Conservation (phyloP, 2,113 vertebrate genomes). For the Heliornis fulica region DNA sequence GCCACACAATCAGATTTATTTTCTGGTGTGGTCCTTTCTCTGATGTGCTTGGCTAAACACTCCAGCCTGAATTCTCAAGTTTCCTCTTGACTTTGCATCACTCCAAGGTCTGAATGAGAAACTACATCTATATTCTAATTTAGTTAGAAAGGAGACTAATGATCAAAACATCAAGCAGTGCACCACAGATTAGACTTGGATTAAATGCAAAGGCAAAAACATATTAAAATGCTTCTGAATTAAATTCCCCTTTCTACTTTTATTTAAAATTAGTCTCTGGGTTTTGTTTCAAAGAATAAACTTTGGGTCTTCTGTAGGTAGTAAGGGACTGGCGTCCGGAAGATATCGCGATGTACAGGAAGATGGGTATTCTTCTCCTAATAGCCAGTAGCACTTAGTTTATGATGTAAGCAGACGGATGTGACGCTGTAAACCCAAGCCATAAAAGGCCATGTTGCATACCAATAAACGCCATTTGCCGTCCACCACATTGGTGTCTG, state of each 20-base stretch:
- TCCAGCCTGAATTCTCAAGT: background rate
- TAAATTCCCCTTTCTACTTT: background rate
- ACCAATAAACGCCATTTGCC: too few species aligned
- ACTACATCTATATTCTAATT: background rate
- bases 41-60: background rate
- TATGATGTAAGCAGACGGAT: too few species aligned
- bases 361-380: too few species aligned
- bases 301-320: background rate
- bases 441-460: too few species aligned
- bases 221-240: background rate
- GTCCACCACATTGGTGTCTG: too few species aligned
- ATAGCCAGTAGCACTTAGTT: too few species aligned
- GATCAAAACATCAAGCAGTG: background rate
- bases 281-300: background rate
- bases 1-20: background rate
- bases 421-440: too few species aligned
- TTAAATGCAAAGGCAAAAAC: background rate
- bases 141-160: constrained; percentile 2
- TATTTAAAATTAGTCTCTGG: background rate
- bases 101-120: background rate
- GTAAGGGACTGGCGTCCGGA: too few species aligned
- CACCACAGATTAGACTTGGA: background rate
- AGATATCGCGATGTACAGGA: too few species aligned
- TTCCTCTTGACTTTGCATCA: background rate
- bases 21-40: background rate